Percentiles rank a stretch among this genome's conserved stretches.
phyloP scores from a whole-genome alignment of 2,797 vertebrate species.

The Alfaro cultratus region DNA sequence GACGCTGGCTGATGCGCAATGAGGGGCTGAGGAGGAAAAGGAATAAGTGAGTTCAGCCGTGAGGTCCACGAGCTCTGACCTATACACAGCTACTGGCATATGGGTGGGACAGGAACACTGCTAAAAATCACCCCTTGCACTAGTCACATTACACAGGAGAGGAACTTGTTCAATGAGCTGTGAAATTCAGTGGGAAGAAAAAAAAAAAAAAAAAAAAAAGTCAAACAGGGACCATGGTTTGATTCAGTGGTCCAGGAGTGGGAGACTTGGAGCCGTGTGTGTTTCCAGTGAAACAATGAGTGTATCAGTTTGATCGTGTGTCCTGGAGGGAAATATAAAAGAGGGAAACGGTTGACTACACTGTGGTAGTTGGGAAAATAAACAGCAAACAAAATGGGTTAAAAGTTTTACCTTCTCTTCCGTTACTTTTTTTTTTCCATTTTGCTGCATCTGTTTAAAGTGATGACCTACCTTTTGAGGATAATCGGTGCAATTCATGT shows the following conservation, averaged over 20 bases:
- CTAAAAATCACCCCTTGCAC: slow-evolving; percentile 58
- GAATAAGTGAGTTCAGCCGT: slow-evolving; percentile 40
- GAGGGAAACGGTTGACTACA: slow-evolving; percentile 10
- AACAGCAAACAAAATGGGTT: slow-evolving; percentile 5
- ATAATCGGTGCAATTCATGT: neutral
- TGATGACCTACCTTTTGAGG: neutral
- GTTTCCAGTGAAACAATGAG: slow-evolving; percentile 52
- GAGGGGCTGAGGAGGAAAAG: slow-evolving; percentile 1
- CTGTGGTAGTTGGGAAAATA: slow-evolving; percentile 22
- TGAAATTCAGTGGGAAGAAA: slow-evolving; percentile 62
- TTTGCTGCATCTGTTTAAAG: neutral
- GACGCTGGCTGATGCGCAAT: slow-evolving; percentile 11
- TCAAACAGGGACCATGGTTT: slow-evolving; percentile 61
- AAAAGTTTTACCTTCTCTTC: neutral
- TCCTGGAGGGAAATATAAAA: slow-evolving; percentile 38
- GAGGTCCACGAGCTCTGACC: slow-evolving; percentile 52
- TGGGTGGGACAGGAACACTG: slow-evolving; percentile 41
- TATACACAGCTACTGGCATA: slow-evolving; percentile 40
- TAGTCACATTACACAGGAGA: slow-evolving; percentile 67
- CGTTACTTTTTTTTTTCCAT: neutral
- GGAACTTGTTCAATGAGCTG: slow-evolving; percentile 54
- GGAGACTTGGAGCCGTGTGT: slow-evolving; percentile 50
- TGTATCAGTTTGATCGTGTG: slow-evolving; percentile 53
- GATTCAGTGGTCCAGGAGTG: slow-evolving; percentile 46
- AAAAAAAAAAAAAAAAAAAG: slow-evolving; percentile 49